These are phyloP conservation scores for Loxodonta africana DNA, from an alignment of 2,113 vertebrate species.

Conservation along the genomic window DNA sequence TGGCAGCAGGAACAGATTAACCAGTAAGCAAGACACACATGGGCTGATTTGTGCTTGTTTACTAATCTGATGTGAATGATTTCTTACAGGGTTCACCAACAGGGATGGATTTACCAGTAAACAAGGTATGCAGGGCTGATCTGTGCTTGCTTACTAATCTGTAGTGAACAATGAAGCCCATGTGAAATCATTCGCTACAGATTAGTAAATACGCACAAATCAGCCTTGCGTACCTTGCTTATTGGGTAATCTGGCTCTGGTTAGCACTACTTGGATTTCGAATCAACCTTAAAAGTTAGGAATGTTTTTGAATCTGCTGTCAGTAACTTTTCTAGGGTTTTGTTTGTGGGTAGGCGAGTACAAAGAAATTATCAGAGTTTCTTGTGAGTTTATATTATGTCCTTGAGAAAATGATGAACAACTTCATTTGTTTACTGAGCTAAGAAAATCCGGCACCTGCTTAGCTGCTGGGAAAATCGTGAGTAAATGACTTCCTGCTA, in stretches of 20 bases:
- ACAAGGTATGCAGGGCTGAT: no score
- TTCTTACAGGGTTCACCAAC: not conserved
- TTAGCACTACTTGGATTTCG: slow-evolving; percentile 43
- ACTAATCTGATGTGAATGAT: no score
- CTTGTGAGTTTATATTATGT: slow-evolving; percentile 35
- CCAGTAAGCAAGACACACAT: no score
- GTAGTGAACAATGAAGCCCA: no score
- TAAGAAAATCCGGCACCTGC: slow-evolving; percentile 22
- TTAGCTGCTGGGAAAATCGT: slow-evolving; percentile 35
- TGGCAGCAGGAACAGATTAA: not conserved
- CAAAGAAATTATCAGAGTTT: slow-evolving; percentile 43
- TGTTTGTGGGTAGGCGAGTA: slow-evolving; percentile 8
- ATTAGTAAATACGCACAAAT: no score
- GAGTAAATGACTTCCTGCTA: slow-evolving; percentile 33
- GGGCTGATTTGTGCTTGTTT: no score
- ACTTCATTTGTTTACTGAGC: slow-evolving; percentile 63
- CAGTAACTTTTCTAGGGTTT: slow-evolving; percentile 59
- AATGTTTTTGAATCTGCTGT: slow-evolving; percentile 58
- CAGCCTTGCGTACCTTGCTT: no score
- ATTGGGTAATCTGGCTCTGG: no score
- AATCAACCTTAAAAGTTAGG: slow-evolving; percentile 43
- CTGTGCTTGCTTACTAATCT: no score
- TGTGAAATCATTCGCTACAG: no score
- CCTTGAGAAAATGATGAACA: slow-evolving; percentile 62
- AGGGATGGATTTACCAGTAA: no score